Evolutionary conservation across 2,797 vertebrate genomes (phyloP), one percentile per base, ranked within the genome.

Genomic region (Alca torda): DNA sequence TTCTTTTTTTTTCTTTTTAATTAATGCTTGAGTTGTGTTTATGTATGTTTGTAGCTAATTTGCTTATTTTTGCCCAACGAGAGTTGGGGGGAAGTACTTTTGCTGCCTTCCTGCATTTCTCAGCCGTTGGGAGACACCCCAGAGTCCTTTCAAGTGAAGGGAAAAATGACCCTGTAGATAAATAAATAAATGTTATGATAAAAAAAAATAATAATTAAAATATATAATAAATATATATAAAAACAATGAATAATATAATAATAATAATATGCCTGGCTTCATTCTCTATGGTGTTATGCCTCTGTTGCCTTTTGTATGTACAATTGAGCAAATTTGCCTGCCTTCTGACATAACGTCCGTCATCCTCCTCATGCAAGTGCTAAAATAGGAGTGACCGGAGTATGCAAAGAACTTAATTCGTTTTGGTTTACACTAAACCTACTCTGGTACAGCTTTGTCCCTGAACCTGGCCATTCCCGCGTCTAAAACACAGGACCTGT

Each of bases 1-100:
- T 50, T 24, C 41, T 31, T 63, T 64, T 18, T 61, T 72, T 16
- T n/a, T n/a, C n/a, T 53, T 33, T 43, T 41, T 10, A 20, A 46
- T 16, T 45, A 39, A 20, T 13, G 4, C 18, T 39, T 28, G 25
- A 76, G 21, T 48, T 53, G 20, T 35, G 26, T 60, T 81, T 59
- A 26, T 3, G 5, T 50, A 50, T 0, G 0, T 61, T 64, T 37
- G 7, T 46, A 65, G 25, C 1, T 6, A 59, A 67, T 60, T 59
- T 26, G 12, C 21, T 69, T 25, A 26, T 24, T 57, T 86, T 79
- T 74, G 31, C 26, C 65, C 35, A 13, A 51, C 56, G 46, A 37
- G 37, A 33, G n/a, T 2, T 1, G 8, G 19, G 28, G 28, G 9
- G 11, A 60, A 26, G 16, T 21, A 28, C 37, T 48, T 95, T 63